phyloP scores from a whole-genome alignment of 2,888 invertebrate species.

The Oeneis ivallda region DNA sequence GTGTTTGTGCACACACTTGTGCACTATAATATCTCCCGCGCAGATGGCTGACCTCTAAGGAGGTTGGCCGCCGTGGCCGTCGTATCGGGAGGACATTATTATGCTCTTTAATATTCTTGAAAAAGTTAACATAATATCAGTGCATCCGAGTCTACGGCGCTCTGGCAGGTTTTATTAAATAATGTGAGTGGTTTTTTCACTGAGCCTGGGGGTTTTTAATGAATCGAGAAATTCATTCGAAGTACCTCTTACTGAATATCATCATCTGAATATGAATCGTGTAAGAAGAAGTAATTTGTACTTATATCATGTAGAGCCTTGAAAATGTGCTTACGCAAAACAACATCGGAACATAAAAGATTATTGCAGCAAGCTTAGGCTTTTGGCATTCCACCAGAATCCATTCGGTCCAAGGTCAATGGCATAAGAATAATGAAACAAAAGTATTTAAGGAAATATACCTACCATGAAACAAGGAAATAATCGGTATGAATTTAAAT shows the following conservation, averaged over 20 bases:
- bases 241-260: not conserved
- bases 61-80: no score
- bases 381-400: slow-evolving; percentile 21
- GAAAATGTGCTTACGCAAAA: slow-evolving; percentile 23
- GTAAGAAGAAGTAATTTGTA: not conserved
- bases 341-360: slow-evolving; percentile 21
- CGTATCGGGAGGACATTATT: no score
- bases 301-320: slow-evolving; percentile 7
- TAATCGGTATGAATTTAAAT: not conserved
- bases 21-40: no score
- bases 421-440: not conserved
- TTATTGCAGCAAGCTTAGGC: slow-evolving; percentile 20
- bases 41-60: no score
- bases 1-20: no score
- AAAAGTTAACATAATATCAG: no score
- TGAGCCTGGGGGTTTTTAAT: not conserved
- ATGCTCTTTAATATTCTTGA: no score
- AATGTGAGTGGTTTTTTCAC: no score
- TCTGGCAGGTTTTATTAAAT: no score
- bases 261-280: not conserved
- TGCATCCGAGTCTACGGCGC: no score
- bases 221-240: not conserved
- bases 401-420: slow-evolving; percentile 18
- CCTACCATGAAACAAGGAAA: not conserved
- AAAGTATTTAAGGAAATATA: not conserved